A percentile compares a stretch with the other conserved stretches of the same genome.
These are phyloP conservation scores for Cyanoramphus novaezelandiae DNA, from an alignment of 2,113 vertebrate genomes.

Conservation along the genomic window DNA sequence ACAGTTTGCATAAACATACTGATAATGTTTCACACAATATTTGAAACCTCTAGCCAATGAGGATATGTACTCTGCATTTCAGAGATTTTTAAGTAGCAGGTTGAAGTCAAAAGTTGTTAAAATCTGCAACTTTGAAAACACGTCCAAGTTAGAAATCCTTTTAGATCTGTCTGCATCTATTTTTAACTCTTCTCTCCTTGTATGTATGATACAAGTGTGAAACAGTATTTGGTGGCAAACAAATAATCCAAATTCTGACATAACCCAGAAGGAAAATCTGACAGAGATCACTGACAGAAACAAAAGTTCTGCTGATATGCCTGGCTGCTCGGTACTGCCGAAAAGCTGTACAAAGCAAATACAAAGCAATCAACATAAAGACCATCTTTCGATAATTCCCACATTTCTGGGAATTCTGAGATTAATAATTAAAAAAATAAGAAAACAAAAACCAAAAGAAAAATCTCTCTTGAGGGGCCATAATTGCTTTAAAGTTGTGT, in stretches of 20 bases:
- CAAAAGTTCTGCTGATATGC: neutral
- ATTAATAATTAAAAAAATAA: neutral
- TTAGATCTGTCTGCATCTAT: neutral
- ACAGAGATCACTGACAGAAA: neutral
- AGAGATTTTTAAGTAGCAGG: neutral
- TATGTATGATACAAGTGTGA: neutral
- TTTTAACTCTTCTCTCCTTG: neutral
- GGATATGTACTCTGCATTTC: neutral
- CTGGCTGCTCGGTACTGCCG: neutral
- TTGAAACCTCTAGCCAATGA: neutral
- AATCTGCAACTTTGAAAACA: neutral
- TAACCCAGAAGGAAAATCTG: neutral
- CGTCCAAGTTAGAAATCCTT: neutral
- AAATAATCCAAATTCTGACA: neutral
- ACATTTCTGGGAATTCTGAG: neutral
- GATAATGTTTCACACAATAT: neutral
- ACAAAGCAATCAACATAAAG: neutral
- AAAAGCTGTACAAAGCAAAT: neutral
- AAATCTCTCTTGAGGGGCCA: neutral
- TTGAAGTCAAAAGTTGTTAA: neutral
- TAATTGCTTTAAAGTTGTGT: neutral
- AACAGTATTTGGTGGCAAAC: neutral
- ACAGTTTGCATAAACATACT: neutral
- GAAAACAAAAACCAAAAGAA: neutral
- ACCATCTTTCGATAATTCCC: neutral